A percentile compares a stretch with the other conserved stretches of the same genome.
Conservation (phyloP, 2,113 vertebrate species). For the Mastomys coucha region DNA sequence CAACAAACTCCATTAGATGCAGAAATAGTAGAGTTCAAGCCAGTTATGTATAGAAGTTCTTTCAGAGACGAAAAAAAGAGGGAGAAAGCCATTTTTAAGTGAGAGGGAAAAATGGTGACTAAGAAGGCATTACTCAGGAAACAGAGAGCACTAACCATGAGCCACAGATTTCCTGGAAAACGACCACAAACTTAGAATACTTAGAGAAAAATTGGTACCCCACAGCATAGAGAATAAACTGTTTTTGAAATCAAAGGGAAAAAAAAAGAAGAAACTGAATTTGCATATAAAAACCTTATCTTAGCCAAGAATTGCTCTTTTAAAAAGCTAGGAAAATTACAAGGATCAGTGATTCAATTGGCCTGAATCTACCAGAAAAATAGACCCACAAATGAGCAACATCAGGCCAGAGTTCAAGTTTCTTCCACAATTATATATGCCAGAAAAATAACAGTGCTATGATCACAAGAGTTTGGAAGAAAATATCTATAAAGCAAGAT, state of each 20-base stretch:
- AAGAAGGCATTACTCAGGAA: not conserved
- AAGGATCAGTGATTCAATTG: slow-evolving; percentile 46
- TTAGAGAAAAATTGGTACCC: not conserved
- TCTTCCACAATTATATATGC: slow-evolving; percentile 13
- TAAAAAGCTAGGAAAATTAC: slow-evolving; percentile 36
- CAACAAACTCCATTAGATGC: not conserved
- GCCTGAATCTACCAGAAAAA: slow-evolving; percentile 42
- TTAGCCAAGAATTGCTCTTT: slow-evolving; percentile 34
- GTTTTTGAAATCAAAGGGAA: not conserved
- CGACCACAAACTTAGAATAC: not conserved
- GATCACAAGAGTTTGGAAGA: slow-evolving; percentile 4
- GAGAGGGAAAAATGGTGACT: not conserved
- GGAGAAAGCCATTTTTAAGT: not conserved
- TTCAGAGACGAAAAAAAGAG: not conserved
- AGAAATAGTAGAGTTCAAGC: slow-evolving; percentile 7
- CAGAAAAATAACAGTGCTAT: slow-evolving; percentile 10
- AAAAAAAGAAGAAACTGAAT: not conserved
- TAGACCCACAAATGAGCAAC: slow-evolving; percentile 21
- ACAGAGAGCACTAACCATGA: not conserved
- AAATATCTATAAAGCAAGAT: slow-evolving; percentile 48
- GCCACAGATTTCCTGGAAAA: not conserved
- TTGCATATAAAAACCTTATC: not conserved
- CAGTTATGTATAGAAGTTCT: not conserved
- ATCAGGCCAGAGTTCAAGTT: slow-evolving; percentile 48
- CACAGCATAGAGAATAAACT: not conserved